Percentiles rank a stretch among this genome's conserved stretches.
phyloP scores from a whole-genome alignment of 2,113 vertebrate species.

The Aythya baeri region DNA sequence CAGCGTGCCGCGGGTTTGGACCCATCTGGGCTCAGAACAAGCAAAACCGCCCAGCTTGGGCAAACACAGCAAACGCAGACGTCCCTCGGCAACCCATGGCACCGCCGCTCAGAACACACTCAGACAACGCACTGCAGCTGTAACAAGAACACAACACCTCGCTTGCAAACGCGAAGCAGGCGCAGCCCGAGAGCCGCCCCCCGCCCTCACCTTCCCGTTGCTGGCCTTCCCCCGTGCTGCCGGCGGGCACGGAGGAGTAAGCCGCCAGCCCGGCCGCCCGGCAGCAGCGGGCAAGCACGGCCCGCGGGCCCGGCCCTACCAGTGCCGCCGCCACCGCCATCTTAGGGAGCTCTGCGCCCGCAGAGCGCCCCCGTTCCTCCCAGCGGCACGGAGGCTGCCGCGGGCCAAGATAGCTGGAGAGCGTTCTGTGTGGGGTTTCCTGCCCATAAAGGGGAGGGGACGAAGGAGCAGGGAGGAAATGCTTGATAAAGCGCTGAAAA shows the following conservation, averaged over 20 bases:
- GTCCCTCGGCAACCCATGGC: rapidly evolving
- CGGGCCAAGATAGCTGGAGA: background rate
- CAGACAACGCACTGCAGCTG: rapidly evolving
- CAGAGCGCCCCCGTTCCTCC: rapidly evolving
- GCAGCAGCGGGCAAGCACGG: background rate
- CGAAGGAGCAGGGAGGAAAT: rapidly evolving
- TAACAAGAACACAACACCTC: background rate
- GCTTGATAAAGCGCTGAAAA: rapidly evolving
- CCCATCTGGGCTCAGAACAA: background rate
- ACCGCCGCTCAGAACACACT: background rate
- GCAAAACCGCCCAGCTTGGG: background rate
- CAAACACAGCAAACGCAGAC: rapidly evolving
- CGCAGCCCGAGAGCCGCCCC: no score
- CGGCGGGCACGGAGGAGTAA: background rate
- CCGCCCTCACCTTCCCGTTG: background rate
- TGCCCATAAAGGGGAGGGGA: background rate
- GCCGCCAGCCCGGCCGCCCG: background rate
- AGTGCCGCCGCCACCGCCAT: background rate
- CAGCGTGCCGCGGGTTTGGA: background rate
- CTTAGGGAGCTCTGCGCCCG: rapidly evolving
- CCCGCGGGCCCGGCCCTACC: rapidly evolving
- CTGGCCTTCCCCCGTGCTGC: background rate
- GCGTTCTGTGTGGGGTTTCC: rapidly evolving
- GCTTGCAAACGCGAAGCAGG: no score
- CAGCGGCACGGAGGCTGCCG: background rate